Base-by-base conservation (phyloP, 2,113 vertebrate genomes). In the Castor canadensis region DNA sequence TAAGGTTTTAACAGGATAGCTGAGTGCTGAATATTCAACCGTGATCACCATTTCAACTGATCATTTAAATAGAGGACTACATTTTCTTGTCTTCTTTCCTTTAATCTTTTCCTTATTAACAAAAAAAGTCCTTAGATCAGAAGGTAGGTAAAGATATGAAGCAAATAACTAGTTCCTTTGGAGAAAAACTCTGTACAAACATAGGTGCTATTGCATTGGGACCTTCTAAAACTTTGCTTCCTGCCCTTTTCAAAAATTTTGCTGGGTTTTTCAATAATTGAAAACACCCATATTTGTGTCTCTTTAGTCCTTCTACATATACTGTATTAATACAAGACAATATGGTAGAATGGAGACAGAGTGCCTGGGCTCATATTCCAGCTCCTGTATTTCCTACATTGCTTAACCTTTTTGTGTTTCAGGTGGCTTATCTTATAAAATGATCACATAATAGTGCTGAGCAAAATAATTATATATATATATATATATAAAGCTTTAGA, bases 51-150 rank as follows among this genome's bases (percentile, higher is more conserved):
- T 54, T 87, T 94, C 38, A 56, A 81, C 60, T 95, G 64, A 84
- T 95, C 87, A 93, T 93, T 96, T 94, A 91, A 94, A 87, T 54
- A 91, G 45, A 77, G 26, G 56, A 96, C 69, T 77, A 30, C 7
- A 43, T 83, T 91, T 95, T 76, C 87, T 90, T 60, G 58, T 91
- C 75, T 90, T 76, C 19, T 93, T 10, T 85, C 38, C 54, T 96
- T 96, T 94, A 77, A 96, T 89, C 77, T 95, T 97, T 93, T 91
- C 73, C 91, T 80, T 89, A 79, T 94, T 96, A 96, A 94, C 81
- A 89, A 87, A 82, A 95, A 77, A 97, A 86, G 24, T 3, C 40
- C 73, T 93, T 91, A 77, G 43, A 60, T 94, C 77, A 91, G 77
- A 90, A 95, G 85, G n/a, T 62, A 45, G 40, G 52, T 19, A 86